Evolutionary conservation across 2,113 vertebrate species (phyloP), one percentile per base, ranked within the genome.

Genomic region (Hippoglossus stenolepis): DNA sequence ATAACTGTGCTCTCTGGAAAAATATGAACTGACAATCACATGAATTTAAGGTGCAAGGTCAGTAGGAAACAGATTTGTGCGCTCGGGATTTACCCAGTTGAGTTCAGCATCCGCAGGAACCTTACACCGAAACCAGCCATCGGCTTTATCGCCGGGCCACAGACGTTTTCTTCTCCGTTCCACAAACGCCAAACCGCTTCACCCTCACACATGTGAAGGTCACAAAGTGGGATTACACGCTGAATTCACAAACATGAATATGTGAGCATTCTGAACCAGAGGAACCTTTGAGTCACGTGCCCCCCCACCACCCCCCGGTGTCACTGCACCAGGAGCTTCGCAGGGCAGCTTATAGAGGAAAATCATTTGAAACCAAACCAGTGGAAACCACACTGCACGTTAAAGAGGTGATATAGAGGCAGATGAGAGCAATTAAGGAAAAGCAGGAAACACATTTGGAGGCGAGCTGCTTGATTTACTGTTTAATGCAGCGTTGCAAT

Each of bases 1-100:
- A 87, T 89, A 87, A 73, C 62, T 61, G 15, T 23, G 67, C 47
- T 57, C 21, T 53, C 38, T 17, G 20, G 70, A 73, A 70, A 24
- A 85, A 77, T 69, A 74, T 61, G 62, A 80, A 68, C 53, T 84
- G 84, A 85, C 84, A 80, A 47, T 74, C 73, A 85, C 78, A 85
- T 65, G 3, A 64, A 83, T 69, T 69, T 5, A 21, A 65, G 68
- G 66, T 69, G 47, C 73, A 84, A 65, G 70, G 77, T 78, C 73
- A 75, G 18, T 20, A 3, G 18, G 43, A 67, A 85, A 67, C 9
- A 38, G 11, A 86, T 49, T 28, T 2, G 10, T 26, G 9, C 11
- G 15, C 20, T 59, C 6, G 9, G 21, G 43, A 71, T 72, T 31
- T 54, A 60, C n/a, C 56, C 49, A 65, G 70, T 73, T 56, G 20